Base-by-base conservation (phyloP, 2,888 invertebrate genomes). In the Tipula vernalis region DNA sequence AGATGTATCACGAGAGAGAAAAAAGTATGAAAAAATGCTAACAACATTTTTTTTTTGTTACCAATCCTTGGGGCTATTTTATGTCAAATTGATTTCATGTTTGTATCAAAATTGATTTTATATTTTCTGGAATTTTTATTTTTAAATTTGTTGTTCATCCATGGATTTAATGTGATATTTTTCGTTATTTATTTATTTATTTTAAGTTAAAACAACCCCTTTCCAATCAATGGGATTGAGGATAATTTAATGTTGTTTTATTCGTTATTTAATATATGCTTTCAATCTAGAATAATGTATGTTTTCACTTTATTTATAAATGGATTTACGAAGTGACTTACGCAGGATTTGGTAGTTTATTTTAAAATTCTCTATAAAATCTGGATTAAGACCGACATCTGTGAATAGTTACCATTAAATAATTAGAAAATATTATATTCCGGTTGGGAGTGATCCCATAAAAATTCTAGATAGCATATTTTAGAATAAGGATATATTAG, bases 31-130 rank as follows among this genome's bases (percentile, higher is more conserved):
- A 71, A 57, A 71, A 71, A 71, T 71, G 71, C 71, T 71, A 71
- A 71, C 71, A 71, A 57, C 15, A 15, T 57, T 57, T 57, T 71
- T 71, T 71, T 15, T 51, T 71, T 71, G 71, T 71, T 71, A 71
- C 28, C 71, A 71, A 71, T 71, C 71, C 71, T 71, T 71, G 71
- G 71, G 71, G 71, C 71, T 71, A 71, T 71, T 71, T 71, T 71
- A 71, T 71, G 71, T 71, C 71, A 71, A 71, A 71, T 71, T 71
- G 71, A 71, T 71, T 71, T 71, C 71, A 71, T 71, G 71, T 71
- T 71, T 71, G 71, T 71, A 71, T 10, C 71, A 28, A 71, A 71
- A 71, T 71, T 71, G 71, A 71, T 71, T 28, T 71, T 71, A 71
- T 71, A 71, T 71, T 71, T 71, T 71, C 71, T 28, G 71, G 71